Conservation (phyloP, 2,888 invertebrate species). For the Drosophila histrio region DNA sequence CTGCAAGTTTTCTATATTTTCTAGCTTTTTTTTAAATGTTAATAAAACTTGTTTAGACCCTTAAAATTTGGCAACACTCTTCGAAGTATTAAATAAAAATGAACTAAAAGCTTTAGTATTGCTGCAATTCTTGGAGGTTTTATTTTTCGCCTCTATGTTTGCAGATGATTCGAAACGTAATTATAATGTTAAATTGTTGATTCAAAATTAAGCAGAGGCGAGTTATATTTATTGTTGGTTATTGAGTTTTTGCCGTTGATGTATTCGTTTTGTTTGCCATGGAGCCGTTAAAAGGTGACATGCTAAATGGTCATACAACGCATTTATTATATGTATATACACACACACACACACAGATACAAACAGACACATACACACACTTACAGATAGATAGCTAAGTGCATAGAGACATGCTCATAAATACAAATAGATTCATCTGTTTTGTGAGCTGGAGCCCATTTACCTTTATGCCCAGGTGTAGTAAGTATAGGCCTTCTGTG, state of each 20-base stretch:
- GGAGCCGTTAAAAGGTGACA: conserved; percentile 78
- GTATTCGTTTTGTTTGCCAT: conserved; percentile 64
- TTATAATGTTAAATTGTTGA: conserved; percentile 76
- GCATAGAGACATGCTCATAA: conserved; percentile 68
- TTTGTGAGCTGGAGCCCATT: conserved; percentile 36
- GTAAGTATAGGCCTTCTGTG: conserved; percentile 36
- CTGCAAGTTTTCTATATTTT: too few species aligned
- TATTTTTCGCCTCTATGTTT: conserved; percentile 38
- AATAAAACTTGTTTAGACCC: too few species aligned
- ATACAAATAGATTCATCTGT: conserved; percentile 77
- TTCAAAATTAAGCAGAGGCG: conserved; percentile 62
- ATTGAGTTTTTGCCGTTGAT: conserved; percentile 41
- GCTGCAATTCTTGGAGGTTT: conserved; percentile 42
- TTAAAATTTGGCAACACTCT: too few species aligned
- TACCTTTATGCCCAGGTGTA: background rate
- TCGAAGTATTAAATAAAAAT: too few species aligned
- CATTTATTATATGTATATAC: conserved; percentile 57
- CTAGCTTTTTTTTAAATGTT: too few species aligned
- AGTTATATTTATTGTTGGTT: conserved; percentile 21
- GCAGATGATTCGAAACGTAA: conserved; percentile 74
- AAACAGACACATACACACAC: conserved; percentile 13
- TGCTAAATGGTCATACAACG: conserved; percentile 76
- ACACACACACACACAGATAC: conserved; percentile 16
- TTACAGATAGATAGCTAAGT: conserved; percentile 52
- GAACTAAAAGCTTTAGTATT: conserved; percentile 49